These are phyloP conservation scores for Vireo griseus DNA, from an alignment of 2,797 vertebrate genomes.

Conservation along the genomic window DNA sequence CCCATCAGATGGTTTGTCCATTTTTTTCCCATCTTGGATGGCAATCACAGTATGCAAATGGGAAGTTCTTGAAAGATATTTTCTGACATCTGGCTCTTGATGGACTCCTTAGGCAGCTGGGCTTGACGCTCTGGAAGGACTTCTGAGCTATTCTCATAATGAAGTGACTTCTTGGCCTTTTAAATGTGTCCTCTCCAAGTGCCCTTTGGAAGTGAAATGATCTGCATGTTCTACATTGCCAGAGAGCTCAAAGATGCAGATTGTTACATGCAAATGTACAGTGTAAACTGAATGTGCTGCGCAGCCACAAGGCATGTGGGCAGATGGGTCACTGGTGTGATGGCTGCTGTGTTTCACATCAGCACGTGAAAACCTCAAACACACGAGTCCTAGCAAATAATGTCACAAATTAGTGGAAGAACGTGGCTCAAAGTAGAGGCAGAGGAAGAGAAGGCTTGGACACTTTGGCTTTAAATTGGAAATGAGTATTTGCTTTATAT, in stretches of 20 bases:
- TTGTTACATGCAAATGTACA: background rate
- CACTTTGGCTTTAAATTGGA: background rate
- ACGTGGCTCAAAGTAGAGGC: background rate
- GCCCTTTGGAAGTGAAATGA: background rate
- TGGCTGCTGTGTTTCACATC: background rate
- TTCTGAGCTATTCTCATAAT: background rate
- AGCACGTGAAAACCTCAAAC: background rate
- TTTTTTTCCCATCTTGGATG: background rate
- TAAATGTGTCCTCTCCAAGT: background rate
- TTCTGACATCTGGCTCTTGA: background rate
- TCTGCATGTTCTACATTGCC: background rate
- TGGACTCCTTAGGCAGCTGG: background rate
- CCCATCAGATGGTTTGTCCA: background rate
- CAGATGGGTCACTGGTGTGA: background rate
- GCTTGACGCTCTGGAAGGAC: background rate
- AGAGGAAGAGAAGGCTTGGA: background rate
- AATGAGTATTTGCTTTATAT: background rate
- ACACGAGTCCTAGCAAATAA: rapidly evolving
- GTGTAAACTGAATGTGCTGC: background rate
- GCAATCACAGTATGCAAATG: background rate
- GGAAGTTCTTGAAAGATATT: background rate
- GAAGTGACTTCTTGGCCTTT: background rate
- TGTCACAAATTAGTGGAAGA: background rate
- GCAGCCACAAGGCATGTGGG: background rate
- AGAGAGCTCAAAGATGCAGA: background rate